Evolutionary conservation across 2,888 invertebrate genomes (phyloP), one percentile per base, ranked within the genome.

Genomic region (Amphipyra berbera): DNA sequence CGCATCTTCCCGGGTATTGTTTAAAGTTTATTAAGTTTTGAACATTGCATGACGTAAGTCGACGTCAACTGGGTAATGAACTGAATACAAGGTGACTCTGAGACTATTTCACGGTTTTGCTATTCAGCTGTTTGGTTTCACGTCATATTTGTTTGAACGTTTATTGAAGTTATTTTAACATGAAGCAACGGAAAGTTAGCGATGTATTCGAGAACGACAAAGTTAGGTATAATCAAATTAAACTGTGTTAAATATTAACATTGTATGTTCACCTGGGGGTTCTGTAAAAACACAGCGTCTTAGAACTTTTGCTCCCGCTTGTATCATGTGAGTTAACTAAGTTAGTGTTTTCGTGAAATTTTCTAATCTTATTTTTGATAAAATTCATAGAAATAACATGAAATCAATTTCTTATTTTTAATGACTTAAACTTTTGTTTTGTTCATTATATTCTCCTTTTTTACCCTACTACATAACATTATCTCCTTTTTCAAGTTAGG

Each of bases 11-110:
- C 82, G 84, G 83, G 88, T 90, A 91, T 92, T 94, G 92, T 94
- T 92, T 90, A 90, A 93, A 94, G 90, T 94, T 93, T 90, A 91
- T 90, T 90, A 91, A 93, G 92, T 93, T 92, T 86, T 69, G 87
- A 92, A 92, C 91, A 90, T 90, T 77, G 89, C 86, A 87, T 87
- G 90, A 90, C 88, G 87, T 90, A 88, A 90, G 92, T 88, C 88
- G 89, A 87, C 89, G 85, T 87, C 76, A 79, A 83, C 86, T 88
- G 82, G 79, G 83, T 89, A 90, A 91, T 88, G 86, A 90, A 90
- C 82, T 79, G 82, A 85, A 82, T 78, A 72, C 73, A 74, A 80
- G 84, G 76, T 82, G 78, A 81, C 79, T 78, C 55, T 61, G 71
- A 71, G 76, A 76, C 76, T 83, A 76, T 81, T 84, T 76, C 71